Base-by-base conservation (phyloP, 2,888 invertebrate species). In the Ephialtes manifestator region DNA sequence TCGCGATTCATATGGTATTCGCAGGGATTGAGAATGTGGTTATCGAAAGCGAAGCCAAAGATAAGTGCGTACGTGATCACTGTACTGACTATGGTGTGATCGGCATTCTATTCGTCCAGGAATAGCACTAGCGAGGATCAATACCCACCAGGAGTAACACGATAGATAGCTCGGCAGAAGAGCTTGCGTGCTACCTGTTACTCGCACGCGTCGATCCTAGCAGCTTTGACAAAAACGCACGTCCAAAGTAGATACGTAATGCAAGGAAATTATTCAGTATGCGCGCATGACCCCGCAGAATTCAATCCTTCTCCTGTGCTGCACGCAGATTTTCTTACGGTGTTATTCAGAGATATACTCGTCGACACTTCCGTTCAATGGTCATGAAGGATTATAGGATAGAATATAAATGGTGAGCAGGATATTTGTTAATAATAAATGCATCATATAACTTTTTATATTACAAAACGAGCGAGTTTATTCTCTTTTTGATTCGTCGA, bases 1-100 rank as follows among this genome's bases (percentile, higher is more conserved):
- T 70, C 43, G 35, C 67, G 82, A 84, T 87, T 86, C 86, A 83
- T 87, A 84, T 55, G 80, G 83, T 81, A 86, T 87, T 86, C 84
- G 81, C 72, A 48, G 60, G 81, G 68, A 77, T 80, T 81, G 78
- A 81, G 83, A 85, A 87, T 86, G 83, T 85, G 87, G 87, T 86
- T 86, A 86, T 83, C 87, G 83, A 87, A 84, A 87, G 86, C 83
- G 74, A 81, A 86, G 83, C 86, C 76, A 83, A 83, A 83, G 84
- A 87, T 87, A 86, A 87, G 86, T 87, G 83, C 83, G 84, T 81
- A 87, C 87, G 87, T 87, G 87, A 86, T 86, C 85, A 70, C 68
- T 74, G 87, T 87, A 84, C 87, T 46, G 84, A 84, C 71, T 65
- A 86, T 80, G 67, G 58, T 20, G 68, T 15, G 67, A 74, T 67